These are phyloP conservation scores for Caenorhabditis angaria DNA, from an alignment of 2,888 invertebrate genomes.

Conservation along the genomic window DNA sequence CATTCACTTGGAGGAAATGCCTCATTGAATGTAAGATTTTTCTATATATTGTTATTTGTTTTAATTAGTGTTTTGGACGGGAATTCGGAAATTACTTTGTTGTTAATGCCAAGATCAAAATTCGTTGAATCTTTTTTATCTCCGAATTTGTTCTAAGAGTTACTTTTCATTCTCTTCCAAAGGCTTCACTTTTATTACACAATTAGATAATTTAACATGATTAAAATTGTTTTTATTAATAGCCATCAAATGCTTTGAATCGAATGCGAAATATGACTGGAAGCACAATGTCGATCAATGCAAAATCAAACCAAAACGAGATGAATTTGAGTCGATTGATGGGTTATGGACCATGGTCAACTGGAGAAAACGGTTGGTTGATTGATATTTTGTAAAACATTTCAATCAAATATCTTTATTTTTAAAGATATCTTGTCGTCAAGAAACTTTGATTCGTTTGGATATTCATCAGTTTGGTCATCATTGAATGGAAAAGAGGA, in stretches of 20 bases:
- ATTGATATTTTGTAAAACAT: too few relatives aligned
- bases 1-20: conserved; percentile 2
- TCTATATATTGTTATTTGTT: neutral
- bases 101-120: too few relatives aligned
- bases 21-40: conserved; percentile 5
- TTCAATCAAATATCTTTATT: too few relatives aligned
- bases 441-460: neutral
- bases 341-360: conserved; percentile 1
- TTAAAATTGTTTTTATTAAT: too few relatives aligned
- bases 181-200: too few relatives aligned
- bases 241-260: neutral
- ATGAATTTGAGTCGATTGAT: neutral
- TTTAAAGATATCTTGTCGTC: neutral
- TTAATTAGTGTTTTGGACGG: neutral
- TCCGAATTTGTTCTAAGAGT: too few relatives aligned
- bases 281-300: neutral
- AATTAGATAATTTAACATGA: too few relatives aligned
- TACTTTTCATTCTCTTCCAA: too few relatives aligned
- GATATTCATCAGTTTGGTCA: neutral
- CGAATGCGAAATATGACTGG: neutral
- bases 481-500: neutral
- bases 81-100: too few relatives aligned
- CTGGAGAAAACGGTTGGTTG: neutral
- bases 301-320: neutral
- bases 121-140: too few relatives aligned